Percentiles rank a stretch among this genome's conserved stretches.
Evolutionary conservation across 2,797 vertebrate species (phyloP).

Genomic region (Rhinatrema bivittatum): DNA sequence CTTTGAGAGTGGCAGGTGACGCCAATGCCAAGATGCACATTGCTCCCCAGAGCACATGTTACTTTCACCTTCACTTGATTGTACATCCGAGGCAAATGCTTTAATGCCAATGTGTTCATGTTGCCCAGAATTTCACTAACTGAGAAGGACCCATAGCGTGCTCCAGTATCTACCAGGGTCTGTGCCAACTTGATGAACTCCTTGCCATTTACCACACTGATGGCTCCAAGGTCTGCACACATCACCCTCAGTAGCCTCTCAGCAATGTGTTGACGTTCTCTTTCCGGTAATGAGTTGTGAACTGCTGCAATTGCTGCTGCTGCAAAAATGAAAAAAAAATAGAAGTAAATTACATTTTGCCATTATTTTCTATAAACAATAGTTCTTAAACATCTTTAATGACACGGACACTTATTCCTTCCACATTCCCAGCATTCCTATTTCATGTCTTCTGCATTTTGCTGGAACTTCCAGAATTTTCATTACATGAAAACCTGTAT

Average conservation of each 20-base stretch:
- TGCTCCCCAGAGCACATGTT: slow-evolving; percentile 91
- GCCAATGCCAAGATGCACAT: slow-evolving; percentile 84
- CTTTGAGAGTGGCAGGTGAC: slow-evolving; percentile 94
- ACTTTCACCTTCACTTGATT: slow-evolving; percentile 99
- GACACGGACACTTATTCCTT: too few relatives aligned
- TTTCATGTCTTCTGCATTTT: too few relatives aligned
- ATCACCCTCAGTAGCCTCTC: slow-evolving; percentile 90
- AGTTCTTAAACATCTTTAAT: too few relatives aligned
- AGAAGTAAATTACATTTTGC: slow-evolving; percentile 10
- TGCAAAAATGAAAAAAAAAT: slow-evolving; percentile 30
- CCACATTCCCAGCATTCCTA: too few relatives aligned
- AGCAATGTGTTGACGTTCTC: slow-evolving; percentile 92
- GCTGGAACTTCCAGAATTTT: too few relatives aligned
- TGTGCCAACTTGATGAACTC: slow-evolving; percentile 96
- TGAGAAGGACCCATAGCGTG: slow-evolving; percentile 90
- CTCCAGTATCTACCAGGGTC: slow-evolving; percentile 92
- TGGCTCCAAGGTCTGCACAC: slow-evolving; percentile 86
- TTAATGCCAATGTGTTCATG: slow-evolving; percentile 88
- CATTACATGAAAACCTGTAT: too few relatives aligned
- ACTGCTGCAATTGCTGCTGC: slow-evolving; percentile 35
- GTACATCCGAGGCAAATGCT: slow-evolving; percentile 95
- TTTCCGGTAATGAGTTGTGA: slow-evolving; percentile 83
- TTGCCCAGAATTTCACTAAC: slow-evolving; percentile 91
- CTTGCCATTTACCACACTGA: slow-evolving; percentile 86
- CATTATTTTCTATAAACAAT: too few relatives aligned